Evolutionary conservation across 2,888 invertebrate species (phyloP), one percentile per base, ranked within the genome.

Genomic region (Xestia ashworthii): DNA sequence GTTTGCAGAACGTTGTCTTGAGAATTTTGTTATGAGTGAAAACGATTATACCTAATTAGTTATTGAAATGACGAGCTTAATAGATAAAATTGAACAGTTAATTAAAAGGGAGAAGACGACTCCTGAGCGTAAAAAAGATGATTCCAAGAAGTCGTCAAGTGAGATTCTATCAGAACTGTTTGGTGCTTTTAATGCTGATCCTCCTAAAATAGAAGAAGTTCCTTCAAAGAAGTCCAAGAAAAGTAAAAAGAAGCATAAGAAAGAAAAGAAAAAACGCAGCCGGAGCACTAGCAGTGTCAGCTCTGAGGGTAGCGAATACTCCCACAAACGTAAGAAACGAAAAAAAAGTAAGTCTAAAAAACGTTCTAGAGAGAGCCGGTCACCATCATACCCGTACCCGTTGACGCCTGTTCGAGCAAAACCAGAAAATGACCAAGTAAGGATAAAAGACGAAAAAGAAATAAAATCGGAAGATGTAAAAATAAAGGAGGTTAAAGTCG

Each of bases 81-180:
- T 96, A 88, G 89, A 96, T 85, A 96, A 96, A 92, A 96, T 96
- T 85, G 96, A 95, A 86, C 90, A 93, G 84, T 88, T 96, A 78
- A 96, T 96, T 19, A 96, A 96, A 89, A 91, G 95, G 81, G 96
- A 96, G 84, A 96, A 95, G 82, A 94, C 95, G 3, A 95, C 96
- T 55, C 96, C 96, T 12, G 96, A 96, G 53, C 93, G 94, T 60
- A 94, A 94, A 84, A 96, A 95, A 90, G 95, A 94, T 86, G 96
- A 96, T 78, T 92, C 94, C 16, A 92, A 96, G 55, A 98, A 98
- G 92, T 98, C 98, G 12, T 98, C 98, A 0, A 98, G 97, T 91
- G 98, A 99, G 94, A 98, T 99, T 89, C 96, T 99, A 38, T 98
- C 98, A 0, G 99, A 99, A 94, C 95, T 99, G 0, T 98, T 99